phyloP scores from a whole-genome alignment of 2,797 vertebrate genomes.

The Vultur gryphus region DNA sequence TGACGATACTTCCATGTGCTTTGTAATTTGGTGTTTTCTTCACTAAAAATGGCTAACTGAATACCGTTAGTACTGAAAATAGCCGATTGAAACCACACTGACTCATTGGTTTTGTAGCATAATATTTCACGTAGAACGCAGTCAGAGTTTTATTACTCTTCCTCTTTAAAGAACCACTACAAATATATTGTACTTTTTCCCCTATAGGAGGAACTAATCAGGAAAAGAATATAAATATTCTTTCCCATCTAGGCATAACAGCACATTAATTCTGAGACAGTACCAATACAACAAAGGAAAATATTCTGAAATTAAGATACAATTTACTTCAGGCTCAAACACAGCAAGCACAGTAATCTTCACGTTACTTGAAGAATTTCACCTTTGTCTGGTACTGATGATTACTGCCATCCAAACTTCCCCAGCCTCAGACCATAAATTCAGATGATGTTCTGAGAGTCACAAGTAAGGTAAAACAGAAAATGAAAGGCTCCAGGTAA shows the following conservation, averaged over 20 bases:
- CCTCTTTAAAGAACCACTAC: neutral
- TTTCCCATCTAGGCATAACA: neutral
- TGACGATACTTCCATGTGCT: neutral
- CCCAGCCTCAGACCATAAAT: slow-evolving; percentile 17
- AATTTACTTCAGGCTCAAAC: slow-evolving; percentile 36
- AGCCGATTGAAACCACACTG: slow-evolving; percentile 21
- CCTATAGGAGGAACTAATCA: neutral
- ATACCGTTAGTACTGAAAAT: slow-evolving; percentile 46
- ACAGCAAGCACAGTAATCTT: neutral
- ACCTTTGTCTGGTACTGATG: neutral
- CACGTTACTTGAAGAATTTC: neutral
- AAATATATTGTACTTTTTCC: neutral
- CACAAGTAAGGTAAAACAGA: neutral
- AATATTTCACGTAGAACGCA: neutral
- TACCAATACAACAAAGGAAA: neutral
- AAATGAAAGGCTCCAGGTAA: slow-evolving; percentile 8
- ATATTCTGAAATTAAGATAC: slow-evolving; percentile 24
- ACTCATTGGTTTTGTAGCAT: neutral
- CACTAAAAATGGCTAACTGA: slow-evolving; percentile 55
- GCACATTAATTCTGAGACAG: slow-evolving; percentile 18
- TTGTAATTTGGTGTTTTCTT: slow-evolving; percentile 55
- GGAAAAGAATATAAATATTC: neutral
- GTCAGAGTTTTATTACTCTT: neutral
- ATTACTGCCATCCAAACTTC: neutral
- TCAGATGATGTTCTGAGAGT: neutral